phyloP scores from a whole-genome alignment of 2,113 vertebrate species.

The Strix uralensis region DNA sequence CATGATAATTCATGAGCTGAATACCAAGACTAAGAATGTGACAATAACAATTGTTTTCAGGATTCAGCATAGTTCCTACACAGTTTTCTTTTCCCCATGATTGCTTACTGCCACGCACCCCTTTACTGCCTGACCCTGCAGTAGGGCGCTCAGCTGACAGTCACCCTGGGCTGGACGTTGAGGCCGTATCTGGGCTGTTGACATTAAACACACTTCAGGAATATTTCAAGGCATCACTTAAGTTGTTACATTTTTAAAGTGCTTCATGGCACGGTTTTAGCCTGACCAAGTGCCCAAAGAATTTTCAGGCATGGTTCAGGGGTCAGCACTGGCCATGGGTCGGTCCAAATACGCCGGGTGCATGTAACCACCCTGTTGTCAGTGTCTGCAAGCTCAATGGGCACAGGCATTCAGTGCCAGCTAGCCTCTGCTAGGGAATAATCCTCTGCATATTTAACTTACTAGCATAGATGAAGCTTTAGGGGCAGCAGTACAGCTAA shows the following conservation, averaged over 20 bases:
- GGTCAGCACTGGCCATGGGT: accelerated
- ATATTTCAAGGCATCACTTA: neutral
- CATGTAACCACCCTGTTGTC: neutral
- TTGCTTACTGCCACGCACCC: neutral
- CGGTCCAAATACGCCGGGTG: accelerated
- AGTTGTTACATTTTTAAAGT: neutral
- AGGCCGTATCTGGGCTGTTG: neutral
- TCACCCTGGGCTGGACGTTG: neutral
- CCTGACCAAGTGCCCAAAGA: neutral
- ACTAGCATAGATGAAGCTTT: neutral
- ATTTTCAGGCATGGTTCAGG: neutral
- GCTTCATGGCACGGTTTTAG: neutral
- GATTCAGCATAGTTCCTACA: neutral
- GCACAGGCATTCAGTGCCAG: neutral
- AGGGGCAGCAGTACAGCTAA: neutral
- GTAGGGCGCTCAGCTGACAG: accelerated
- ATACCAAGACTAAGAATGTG: neutral
- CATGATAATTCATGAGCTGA: neutral
- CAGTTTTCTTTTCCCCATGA: neutral
- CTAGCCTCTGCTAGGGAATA: neutral
- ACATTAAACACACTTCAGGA: neutral
- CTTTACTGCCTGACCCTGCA: neutral
- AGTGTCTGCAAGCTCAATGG: neutral
- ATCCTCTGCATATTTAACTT: neutral
- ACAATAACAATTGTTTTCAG: neutral